Conservation (phyloP, 2,888 invertebrate genomes). For the Geophilus truncorum region DNA sequence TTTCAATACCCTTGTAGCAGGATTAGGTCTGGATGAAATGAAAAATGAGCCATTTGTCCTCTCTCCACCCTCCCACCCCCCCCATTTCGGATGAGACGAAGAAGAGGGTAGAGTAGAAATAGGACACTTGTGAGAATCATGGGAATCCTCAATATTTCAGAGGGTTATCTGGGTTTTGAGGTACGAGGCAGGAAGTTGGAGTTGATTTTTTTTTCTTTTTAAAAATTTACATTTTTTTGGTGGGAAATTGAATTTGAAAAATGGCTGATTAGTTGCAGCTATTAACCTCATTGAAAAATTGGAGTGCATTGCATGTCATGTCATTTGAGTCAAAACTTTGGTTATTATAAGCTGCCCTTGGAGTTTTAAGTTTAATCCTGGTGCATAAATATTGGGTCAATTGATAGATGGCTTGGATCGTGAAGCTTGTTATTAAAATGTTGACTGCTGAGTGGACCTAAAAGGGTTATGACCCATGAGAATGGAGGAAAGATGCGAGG, state of each 20-base stretch:
- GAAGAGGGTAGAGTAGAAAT: background rate
- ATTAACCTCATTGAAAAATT: background rate
- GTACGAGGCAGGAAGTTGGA: background rate
- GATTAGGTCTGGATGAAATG: background rate
- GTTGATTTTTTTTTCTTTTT: background rate
- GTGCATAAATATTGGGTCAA: background rate
- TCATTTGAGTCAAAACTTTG: too few relatives aligned
- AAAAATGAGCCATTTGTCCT: constrained; percentile 1
- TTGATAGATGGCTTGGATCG: background rate
- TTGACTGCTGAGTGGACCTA: background rate
- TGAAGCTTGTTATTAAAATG: constrained; percentile 8
- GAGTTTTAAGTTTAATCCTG: too few relatives aligned
- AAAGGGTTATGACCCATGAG: background rate
- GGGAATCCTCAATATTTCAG: background rate
- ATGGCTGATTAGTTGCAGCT: background rate
- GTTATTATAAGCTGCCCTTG: background rate
- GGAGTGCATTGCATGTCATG: too few relatives aligned
- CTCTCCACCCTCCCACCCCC: too few relatives aligned
- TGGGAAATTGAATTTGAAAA: background rate
- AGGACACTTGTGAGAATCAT: background rate
- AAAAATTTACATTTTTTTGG: background rate
- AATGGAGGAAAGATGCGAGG: too few relatives aligned
- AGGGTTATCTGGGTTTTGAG: background rate
- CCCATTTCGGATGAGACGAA: too few relatives aligned
- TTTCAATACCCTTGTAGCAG: background rate